Evolutionary conservation across 2,797 vertebrate species (phyloP), one percentile per base, ranked within the genome.

Genomic region (Acipenser transmontanus): DNA sequence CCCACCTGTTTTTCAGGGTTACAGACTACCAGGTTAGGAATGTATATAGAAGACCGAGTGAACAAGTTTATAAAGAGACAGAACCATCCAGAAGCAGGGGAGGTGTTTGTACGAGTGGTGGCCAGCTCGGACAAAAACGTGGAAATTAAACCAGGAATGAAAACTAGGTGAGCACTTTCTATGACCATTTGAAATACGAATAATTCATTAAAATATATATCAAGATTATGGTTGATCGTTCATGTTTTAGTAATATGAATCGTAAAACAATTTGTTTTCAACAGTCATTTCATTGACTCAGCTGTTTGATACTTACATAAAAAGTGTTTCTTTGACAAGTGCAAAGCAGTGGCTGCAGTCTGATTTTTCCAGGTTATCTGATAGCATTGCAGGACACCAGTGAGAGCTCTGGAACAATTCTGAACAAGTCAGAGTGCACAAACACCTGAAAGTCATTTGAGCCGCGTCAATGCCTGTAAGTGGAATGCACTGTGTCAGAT

Each of bases 101-200:
- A 99, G 80, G 97, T 99, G 71, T 98, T 96, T 73, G 96, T 99
- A 75, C 91, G 96, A 81, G 97, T 99, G 73, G 97, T 99, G 65
- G 96, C 96, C 66, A 98, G 96, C 81, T 99, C 97, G 2, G 97
- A 99, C 81, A 99, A 99, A 87, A 99, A 87, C 0, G 95, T 96
- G 81, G 97, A 99, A 81, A 93, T 99, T 67, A 99, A 98, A 81
- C 94, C 93, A 10, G 97, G 97, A 83, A 98, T 99, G 97, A 99
- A 98, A 92, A 83, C 95, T 82, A 94, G 95, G 97, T 99, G 77
- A 69, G 89, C 12, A 52, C 50, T 52, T 8, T 7, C 12, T 8
- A 52, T 52, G 50, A 52, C 50, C 12, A 52, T 12, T 51, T 8
- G 12, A 12, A 52, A 52, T 52, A 2, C 8, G 51, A 52, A 12